Evolutionary conservation across 2,888 invertebrate species (phyloP).

Genomic region (Priocnemis perturbator): DNA sequence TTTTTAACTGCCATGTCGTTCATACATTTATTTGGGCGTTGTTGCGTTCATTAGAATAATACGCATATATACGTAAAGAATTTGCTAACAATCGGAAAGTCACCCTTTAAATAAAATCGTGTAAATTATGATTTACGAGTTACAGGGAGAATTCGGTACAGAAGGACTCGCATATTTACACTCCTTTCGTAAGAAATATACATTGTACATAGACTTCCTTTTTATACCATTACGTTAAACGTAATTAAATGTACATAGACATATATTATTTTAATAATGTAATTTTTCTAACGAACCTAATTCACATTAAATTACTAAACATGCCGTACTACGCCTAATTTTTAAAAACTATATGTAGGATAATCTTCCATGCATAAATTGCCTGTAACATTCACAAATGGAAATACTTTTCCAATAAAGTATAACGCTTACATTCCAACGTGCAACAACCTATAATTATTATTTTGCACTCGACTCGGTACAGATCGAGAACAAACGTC

Average conservation of each 20-base stretch:
- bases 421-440: slow-evolving; percentile 19
- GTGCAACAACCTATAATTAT: slow-evolving; percentile 33
- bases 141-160: slow-evolving; percentile 26
- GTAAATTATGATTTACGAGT: slow-evolving; percentile 18
- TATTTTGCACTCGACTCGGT: slow-evolving; percentile 21
- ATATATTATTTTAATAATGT: slow-evolving; percentile 34
- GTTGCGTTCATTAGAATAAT: too few relatives aligned
- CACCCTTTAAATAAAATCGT: not conserved
- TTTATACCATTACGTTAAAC: slow-evolving; percentile 30
- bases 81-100: not conserved
- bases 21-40: too few relatives aligned
- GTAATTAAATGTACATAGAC: slow-evolving; percentile 30
- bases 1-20: too few relatives aligned
- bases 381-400: slow-evolving; percentile 10
- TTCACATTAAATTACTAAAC: slow-evolving; percentile 2
- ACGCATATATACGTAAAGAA: too few relatives aligned
- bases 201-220: slow-evolving; percentile 25
- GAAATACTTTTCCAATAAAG: slow-evolving; percentile 12
- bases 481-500: too few relatives aligned
- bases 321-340: not conserved
- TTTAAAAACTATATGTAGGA: not conserved
- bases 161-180: slow-evolving; percentile 9
- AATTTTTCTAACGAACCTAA: slow-evolving; percentile 31
- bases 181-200: slow-evolving; percentile 5
- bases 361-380: too few relatives aligned